Evolutionary conservation across 2,888 invertebrate species (phyloP).

Genomic region (Drosophila robusta): DNA sequence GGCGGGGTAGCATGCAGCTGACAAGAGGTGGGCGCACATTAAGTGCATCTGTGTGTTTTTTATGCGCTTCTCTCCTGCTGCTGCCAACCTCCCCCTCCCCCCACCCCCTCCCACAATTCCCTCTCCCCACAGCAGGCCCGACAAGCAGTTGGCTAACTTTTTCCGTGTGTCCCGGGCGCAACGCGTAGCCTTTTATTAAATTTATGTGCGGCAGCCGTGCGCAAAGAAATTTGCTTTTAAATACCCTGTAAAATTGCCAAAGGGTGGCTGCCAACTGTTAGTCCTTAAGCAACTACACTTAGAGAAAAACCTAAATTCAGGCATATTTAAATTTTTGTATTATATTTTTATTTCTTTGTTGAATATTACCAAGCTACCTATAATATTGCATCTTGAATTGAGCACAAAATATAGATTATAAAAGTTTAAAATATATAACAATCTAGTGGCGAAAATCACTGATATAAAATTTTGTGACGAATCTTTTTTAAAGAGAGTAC

Average conservation of each 20-base stretch:
- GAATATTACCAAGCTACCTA: too few species aligned
- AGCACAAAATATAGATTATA: too few species aligned
- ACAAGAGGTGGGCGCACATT: constrained; percentile 51
- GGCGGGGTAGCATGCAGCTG: constrained; percentile 2
- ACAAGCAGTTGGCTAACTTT: constrained; percentile 55
- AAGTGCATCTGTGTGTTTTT: constrained; percentile 62
- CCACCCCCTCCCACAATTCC: too few species aligned
- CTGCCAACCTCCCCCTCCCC: neutral
- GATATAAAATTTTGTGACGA: too few species aligned
- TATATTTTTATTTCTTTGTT: too few species aligned
- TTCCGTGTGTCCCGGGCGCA: constrained; percentile 26
- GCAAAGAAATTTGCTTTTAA: constrained; percentile 46
- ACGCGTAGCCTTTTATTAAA: constrained; percentile 70
- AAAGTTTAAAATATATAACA: too few species aligned
- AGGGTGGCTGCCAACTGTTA: neutral
- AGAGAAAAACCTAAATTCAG: too few species aligned
- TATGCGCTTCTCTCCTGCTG: constrained; percentile 15
- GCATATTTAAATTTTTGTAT: too few species aligned
- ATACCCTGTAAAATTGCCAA: constrained; percentile 30
- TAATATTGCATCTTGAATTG: too few species aligned
- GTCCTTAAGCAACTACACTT: too few species aligned
- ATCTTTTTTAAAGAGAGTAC: too few species aligned
- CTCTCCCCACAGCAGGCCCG: constrained; percentile 13
- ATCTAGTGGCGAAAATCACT: too few species aligned
- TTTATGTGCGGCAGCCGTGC: constrained; percentile 71